phyloP scores from a whole-genome alignment of 1,140 invertebrate genomes.

The Trissolcus basalis region DNA sequence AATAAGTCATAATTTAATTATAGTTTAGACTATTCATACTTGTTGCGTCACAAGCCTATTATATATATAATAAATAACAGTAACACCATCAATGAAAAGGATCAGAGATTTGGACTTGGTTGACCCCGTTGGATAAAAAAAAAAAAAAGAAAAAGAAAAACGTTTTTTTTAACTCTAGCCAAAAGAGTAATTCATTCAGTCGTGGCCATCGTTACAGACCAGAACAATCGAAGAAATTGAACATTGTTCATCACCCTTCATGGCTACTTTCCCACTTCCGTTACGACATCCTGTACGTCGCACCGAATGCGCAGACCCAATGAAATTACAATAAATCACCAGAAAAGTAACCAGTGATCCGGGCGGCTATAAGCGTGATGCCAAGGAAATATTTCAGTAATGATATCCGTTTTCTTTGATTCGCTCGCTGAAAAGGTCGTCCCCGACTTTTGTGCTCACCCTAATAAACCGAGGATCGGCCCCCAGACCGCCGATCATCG shows the following conservation, averaged over 20 bases:
- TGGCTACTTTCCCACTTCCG: constrained; percentile 36
- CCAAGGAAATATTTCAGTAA: constrained; percentile 41
- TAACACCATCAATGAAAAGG: not conserved
- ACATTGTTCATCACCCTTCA: constrained; percentile 38
- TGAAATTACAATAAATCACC: constrained; percentile 45
- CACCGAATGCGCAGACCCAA: constrained; percentile 11
- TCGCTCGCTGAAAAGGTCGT: constrained; percentile 10
- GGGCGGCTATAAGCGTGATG: constrained; percentile 2
- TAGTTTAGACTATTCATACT: not conserved
- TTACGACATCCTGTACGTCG: constrained; percentile 15
- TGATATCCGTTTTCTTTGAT: constrained; percentile 41
- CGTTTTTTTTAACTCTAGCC: not conserved
- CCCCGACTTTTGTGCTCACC: constrained; percentile 27
- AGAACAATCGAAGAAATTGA: constrained; percentile 17
- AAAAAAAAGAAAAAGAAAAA: too few species aligned
- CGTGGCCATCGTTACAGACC: not conserved
- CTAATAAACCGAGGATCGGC: constrained; percentile 25
- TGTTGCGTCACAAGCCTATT: not conserved
- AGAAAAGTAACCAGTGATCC: constrained; percentile 29
- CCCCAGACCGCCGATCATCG: constrained; percentile 6
- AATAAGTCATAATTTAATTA: constrained; percentile 1
- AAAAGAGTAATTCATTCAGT: not conserved
- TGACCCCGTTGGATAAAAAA: constrained; percentile 12
- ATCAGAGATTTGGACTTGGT: not conserved
- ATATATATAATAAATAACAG: too few species aligned